Percentiles rank a stretch among this genome's conserved stretches.
Conservation (phyloP, 2,113 vertebrate species). For the Taurulus bubalis region DNA sequence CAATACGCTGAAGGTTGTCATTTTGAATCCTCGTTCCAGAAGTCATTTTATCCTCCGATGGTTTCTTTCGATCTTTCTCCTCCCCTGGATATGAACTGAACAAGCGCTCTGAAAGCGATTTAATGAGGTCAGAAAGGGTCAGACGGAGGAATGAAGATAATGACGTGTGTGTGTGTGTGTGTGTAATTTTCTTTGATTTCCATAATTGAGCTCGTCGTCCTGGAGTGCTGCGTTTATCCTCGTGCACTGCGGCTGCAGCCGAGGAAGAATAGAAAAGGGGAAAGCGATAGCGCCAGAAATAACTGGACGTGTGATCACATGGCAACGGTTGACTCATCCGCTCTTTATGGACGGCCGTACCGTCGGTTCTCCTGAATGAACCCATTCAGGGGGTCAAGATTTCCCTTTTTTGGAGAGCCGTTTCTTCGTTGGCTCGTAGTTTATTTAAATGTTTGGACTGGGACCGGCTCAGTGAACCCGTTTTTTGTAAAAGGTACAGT, state of each 20-base stretch:
- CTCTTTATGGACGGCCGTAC: neutral
- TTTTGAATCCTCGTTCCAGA: neutral
- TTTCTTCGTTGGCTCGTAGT: neutral
- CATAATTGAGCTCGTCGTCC: constrained; percentile 20
- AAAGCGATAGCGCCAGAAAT: constrained; percentile 25
- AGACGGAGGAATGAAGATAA: constrained; percentile 31
- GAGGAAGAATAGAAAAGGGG: constrained; percentile 19
- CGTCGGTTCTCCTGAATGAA: neutral
- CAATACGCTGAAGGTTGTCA: neutral
- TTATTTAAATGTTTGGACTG: neutral
- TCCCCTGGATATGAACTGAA: rapidly evolving
- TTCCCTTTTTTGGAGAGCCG: neutral
- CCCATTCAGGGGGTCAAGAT: neutral
- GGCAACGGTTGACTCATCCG: constrained; percentile 16
- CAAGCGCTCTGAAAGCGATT: constrained; percentile 2
- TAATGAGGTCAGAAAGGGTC: neutral
- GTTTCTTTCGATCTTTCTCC: neutral
- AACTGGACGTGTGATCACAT: too few species aligned
- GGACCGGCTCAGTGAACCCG: neutral
- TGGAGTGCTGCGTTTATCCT: neutral
- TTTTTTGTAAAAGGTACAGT: neutral
- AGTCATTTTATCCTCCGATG: neutral
- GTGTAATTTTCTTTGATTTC: constrained; percentile 11
- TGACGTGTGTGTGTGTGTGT: neutral
- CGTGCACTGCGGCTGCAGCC: neutral